Conservation (phyloP, 2,113 vertebrate genomes). For the Gymnarchus niloticus region DNA sequence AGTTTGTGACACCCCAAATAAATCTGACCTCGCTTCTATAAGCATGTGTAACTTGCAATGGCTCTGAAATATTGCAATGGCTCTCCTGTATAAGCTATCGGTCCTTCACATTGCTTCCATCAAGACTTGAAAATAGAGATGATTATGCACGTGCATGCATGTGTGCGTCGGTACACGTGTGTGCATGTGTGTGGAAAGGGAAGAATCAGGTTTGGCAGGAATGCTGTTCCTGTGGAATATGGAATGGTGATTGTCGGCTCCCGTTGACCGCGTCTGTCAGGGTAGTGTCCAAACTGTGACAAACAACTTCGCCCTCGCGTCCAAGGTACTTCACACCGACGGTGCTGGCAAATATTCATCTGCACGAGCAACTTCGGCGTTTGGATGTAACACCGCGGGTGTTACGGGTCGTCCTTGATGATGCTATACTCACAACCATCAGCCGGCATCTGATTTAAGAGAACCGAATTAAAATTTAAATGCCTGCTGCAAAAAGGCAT, state of each 20-base stretch:
- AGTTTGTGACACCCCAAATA: neutral
- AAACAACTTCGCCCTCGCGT: neutral
- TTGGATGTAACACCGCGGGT: neutral
- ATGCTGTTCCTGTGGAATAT: neutral
- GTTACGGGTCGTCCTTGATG: neutral
- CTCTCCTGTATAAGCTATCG: too few relatives aligned
- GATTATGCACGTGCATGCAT: neutral
- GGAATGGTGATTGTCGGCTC: neutral
- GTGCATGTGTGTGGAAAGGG: neutral
- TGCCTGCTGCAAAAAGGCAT: neutral
- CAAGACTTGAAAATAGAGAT: neutral
- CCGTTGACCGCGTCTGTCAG: neutral
- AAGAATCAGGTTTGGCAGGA: neutral
- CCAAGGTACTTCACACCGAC: neutral
- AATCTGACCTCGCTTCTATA: neutral
- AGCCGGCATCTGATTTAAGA: neutral
- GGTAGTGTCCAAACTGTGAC: neutral
- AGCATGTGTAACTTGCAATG: too few relatives aligned
- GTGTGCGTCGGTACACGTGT: neutral
- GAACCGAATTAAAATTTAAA: slow-evolving; percentile 1
- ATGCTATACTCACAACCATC: neutral
- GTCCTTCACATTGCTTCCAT: neutral
- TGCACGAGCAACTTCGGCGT: neutral
- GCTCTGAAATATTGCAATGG: too few relatives aligned
- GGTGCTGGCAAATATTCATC: too few relatives aligned